These are phyloP conservation scores for Caenorhabditis brenneri DNA, from an alignment of 1,140 invertebrate genomes.

Conservation along the genomic window DNA sequence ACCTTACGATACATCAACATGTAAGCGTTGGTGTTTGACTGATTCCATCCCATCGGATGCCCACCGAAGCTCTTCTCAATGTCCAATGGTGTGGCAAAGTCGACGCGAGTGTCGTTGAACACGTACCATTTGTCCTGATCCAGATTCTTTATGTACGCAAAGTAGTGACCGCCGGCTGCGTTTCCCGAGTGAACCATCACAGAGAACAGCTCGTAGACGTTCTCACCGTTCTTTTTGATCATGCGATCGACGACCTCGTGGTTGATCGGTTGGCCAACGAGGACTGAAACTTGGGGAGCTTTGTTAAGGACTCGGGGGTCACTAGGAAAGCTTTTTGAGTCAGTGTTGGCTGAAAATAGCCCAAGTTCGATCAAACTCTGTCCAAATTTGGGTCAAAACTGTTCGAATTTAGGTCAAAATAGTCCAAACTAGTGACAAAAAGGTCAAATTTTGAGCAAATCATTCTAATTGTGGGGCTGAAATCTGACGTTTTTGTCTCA, in stretches of 20 bases:
- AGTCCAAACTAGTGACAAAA: too few relatives aligned
- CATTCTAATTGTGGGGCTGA: too few relatives aligned
- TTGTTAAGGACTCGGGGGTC: too few relatives aligned
- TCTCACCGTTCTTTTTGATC: constrained; percentile 75
- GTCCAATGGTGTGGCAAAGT: constrained; percentile 76
- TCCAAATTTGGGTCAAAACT: too few relatives aligned
- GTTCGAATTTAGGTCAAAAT: too few relatives aligned
- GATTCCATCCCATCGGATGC: constrained; percentile 68
- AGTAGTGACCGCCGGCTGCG: constrained; percentile 89
- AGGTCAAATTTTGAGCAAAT: too few relatives aligned
- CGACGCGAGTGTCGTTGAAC: constrained; percentile 76
- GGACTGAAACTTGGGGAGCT: neutral
- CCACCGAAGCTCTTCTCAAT: constrained; percentile 86
- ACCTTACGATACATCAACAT: constrained; percentile 90
- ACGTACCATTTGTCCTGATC: constrained; percentile 75
- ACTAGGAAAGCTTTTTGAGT: too few relatives aligned
- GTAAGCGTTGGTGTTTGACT: constrained; percentile 87
- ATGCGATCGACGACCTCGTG: constrained; percentile 54
- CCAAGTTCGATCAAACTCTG: too few relatives aligned
- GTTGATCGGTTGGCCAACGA: constrained; percentile 51
- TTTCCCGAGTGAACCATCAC: constrained; percentile 92
- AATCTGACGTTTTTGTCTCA: too few relatives aligned
- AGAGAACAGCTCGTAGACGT: constrained; percentile 86
- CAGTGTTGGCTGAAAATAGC: too few relatives aligned
- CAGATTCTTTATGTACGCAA: constrained; percentile 84